Evolutionary conservation across 2,888 invertebrate genomes (phyloP), one percentile per base, ranked within the genome.

Genomic region (Eupelmus urozonus): DNA sequence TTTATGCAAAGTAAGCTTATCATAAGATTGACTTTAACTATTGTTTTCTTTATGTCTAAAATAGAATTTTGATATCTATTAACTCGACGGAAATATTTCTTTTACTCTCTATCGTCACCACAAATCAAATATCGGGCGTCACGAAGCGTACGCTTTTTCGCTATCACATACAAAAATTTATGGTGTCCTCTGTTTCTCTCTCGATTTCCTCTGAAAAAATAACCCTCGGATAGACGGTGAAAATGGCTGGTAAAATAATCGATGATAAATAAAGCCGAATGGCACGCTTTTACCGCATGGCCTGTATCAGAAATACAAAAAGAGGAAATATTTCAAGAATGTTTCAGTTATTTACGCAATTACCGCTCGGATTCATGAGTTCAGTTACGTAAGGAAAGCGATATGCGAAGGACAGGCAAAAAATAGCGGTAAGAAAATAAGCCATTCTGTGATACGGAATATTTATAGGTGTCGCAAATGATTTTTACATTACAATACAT

Each of bases 141-240:
- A 13, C 3, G 69, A 45, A 18, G 20, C 4, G n/a, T 27, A 45
- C 29, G 63, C 53, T 53, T 59, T 60, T 71, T 71, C 62, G 45
- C 45, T 62, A 62, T 62, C 71, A 20, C 60, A 49, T 29, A 49
- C 25, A 51, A 72, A 51, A 63, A 72, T 72, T 72, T 72, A 72
- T 23, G 34, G 51, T 27, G 40, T 27, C 7, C 16, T 16, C 60
- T 72, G 51, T 60, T 65, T 73, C 57, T 11, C 73, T 66, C 57
- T 45, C 20, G 9, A 34, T 34, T 5, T 34, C 34, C 34, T 34
- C 9, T 34, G 9, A 34, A 34, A 34, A 34, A 34, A 34, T 5
- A 34, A 5, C 34, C 9, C 3, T 34, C 5, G 34, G 34, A 5
- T 34, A 34, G 34, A 49, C 9, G 49, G 27, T 13, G 51, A 45